These are phyloP conservation scores for Atherinomorus stipes DNA, from an alignment of 2,113 vertebrate species.

Conservation along the genomic window DNA sequence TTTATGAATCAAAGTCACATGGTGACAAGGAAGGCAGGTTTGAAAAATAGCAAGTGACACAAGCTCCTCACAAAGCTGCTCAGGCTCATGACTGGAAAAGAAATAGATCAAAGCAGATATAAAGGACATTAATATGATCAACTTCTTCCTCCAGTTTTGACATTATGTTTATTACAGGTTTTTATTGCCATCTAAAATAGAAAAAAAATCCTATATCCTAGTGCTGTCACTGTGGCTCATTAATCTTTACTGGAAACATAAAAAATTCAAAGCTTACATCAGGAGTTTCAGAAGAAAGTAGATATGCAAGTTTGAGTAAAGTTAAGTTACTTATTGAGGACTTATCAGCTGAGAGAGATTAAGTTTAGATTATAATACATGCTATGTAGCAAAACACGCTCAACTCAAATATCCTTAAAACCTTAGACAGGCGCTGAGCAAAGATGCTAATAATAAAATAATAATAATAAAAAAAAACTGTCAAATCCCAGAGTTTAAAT, in stretches of 20 bases:
- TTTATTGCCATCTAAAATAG: not conserved
- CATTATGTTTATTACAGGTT: not conserved
- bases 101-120: slow-evolving; percentile 10
- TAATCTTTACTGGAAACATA: not conserved
- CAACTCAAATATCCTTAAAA: too few relatives aligned
- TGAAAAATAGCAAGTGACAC: slow-evolving; percentile 4
- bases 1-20: slow-evolving; percentile 41
- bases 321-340: too few relatives aligned
- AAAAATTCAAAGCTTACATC: too few relatives aligned
- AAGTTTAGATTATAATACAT: too few relatives aligned
- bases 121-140: not conserved
- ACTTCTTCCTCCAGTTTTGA: not conserved
- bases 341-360: too few relatives aligned
- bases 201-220: not conserved
- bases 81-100: slow-evolving; percentile 18
- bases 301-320: too few relatives aligned
- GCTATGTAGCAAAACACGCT: too few relatives aligned
- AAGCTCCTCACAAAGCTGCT: not conserved
- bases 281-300: too few relatives aligned
- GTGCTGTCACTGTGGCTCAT: not conserved
- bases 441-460: too few relatives aligned
- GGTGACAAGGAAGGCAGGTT: slow-evolving; percentile 23
- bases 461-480: too few relatives aligned
- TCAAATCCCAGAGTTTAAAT: too few relatives aligned
- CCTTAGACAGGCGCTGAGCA: too few relatives aligned